Conservation (phyloP, 2,888 invertebrate genomes). For the Microdon myrmicae region DNA sequence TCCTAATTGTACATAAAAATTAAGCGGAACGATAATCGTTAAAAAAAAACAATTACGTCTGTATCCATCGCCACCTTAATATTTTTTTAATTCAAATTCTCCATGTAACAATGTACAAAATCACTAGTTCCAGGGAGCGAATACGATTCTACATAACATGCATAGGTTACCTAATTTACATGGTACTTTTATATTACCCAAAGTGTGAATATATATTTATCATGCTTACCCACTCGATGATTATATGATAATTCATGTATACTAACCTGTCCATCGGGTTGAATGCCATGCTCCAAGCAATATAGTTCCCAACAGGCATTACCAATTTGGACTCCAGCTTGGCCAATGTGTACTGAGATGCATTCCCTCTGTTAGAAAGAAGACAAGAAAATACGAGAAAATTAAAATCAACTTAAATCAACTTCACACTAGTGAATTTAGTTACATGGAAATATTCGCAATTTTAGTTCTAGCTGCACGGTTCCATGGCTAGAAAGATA, state of each 20-base stretch:
- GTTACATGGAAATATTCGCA: constrained; percentile 40
- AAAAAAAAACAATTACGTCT: no score
- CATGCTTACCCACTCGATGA: constrained; percentile 1
- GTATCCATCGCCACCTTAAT: no score
- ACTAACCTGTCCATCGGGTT: constrained; percentile 78
- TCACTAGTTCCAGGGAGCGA: no score
- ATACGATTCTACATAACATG: no score
- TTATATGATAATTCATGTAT: constrained; percentile 9
- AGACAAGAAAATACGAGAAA: constrained; percentile 9
- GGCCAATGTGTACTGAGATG: constrained; percentile 87
- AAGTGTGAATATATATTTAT: constrained; percentile 8
- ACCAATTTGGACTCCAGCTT: constrained; percentile 88
- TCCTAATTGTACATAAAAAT: no score
- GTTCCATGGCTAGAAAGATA: constrained; percentile 35
- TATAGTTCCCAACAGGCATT: constrained; percentile 90
- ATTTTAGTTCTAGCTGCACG: constrained; percentile 43
- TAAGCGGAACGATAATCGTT: no score
- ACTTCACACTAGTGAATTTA: constrained; percentile 29
- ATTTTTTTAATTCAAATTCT: no score
- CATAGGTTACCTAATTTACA: constrained; percentile 4
- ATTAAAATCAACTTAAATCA: constrained; percentile 23
- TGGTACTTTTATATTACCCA: background rate
- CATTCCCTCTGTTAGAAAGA: constrained; percentile 77
- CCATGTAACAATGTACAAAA: no score
- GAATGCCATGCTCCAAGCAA: constrained; percentile 85